Evolutionary conservation across 1,140 invertebrate species (phyloP), one percentile per base, ranked within the genome.

Genomic region (Diabrotica virgifera): DNA sequence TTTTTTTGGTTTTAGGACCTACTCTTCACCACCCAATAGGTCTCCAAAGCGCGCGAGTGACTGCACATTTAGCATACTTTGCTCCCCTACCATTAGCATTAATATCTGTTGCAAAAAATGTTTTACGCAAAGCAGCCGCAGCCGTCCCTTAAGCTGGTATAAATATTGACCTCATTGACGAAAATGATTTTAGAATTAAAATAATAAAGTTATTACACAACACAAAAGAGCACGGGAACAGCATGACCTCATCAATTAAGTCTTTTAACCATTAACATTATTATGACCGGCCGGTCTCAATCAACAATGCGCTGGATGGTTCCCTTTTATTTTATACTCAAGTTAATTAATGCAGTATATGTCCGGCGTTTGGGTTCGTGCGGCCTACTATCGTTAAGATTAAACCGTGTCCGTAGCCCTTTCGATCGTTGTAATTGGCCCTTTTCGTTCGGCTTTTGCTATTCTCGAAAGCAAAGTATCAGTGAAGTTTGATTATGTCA

Each of bases 191-290:
- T 46, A n/a, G 6, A 46, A 46, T 46, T 46, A 8, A 46, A 46
- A n/a, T 46, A 10, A 46, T 57, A 57, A 57, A 57, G 35, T 37
- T 36, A 36, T 57, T 36, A 12, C 24, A 36, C 11, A 57, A 36
- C 36, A 40, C 12, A 57, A n/a, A 57, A 59, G 63, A 59, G 58
- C 46, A 60, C 40, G 50, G 13, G 36, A 60, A 60, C 50, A 52
- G 46, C 59, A 53, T 67, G 53, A 67, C 55, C 51, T 58, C 60
- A 58, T 59, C 65, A 67, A 67, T 67, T 67, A 63, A 67, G 61
- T 52, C 53, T 63, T 59, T 56, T n/a, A 46, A 46, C 40, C 40
- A 46, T 46, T 46, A 46, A 46, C 8, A 46, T 46, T 57, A 64
- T 55, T 57, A 59, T 36, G 38, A 36, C 51, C 53, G 53, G 53